phyloP scores from a whole-genome alignment of 2,888 invertebrate genomes.

The Sipunculus nudus region DNA sequence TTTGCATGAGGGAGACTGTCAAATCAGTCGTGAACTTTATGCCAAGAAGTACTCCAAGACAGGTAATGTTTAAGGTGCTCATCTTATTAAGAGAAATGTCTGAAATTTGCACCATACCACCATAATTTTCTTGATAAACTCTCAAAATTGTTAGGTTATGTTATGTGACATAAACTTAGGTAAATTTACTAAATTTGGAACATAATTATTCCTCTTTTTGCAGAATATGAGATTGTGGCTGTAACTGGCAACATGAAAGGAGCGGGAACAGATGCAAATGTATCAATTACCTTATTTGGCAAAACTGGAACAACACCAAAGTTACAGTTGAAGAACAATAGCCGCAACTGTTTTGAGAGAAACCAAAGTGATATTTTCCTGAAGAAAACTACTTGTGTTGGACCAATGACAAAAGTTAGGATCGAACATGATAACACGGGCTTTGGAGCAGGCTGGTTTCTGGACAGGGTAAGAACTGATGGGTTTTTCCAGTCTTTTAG shows the following conservation, averaged over 20 bases:
- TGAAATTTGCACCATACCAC: background rate
- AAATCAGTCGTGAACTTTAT: conserved; percentile 56
- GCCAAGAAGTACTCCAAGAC: conserved; percentile 59
- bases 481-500: too few relatives aligned
- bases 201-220: conserved; percentile 16
- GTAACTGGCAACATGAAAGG: conserved; percentile 61
- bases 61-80: conserved; percentile 51
- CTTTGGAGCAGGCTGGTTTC: conserved; percentile 63
- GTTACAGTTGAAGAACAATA: conserved; percentile 53
- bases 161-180: background rate
- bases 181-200: too few relatives aligned
- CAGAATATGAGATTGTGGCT: conserved; percentile 65
- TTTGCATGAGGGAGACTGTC: conserved; percentile 61
- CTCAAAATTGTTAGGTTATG: background rate
- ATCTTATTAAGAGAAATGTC: background rate
- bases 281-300: conserved; percentile 62
- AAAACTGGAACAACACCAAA: conserved; percentile 60
- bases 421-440: conserved; percentile 66
- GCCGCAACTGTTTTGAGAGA: conserved; percentile 47
- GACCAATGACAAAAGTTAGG: conserved; percentile 60
- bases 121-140: too few relatives aligned
- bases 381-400: conserved; percentile 61
- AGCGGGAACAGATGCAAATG: conserved; percentile 65
- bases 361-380: conserved; percentile 58
- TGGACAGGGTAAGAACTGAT: conserved; percentile 58